Evolutionary conservation across 2,113 vertebrate species (phyloP), one percentile per base, ranked within the genome.

Genomic region (Brevimyrus niger): DNA sequence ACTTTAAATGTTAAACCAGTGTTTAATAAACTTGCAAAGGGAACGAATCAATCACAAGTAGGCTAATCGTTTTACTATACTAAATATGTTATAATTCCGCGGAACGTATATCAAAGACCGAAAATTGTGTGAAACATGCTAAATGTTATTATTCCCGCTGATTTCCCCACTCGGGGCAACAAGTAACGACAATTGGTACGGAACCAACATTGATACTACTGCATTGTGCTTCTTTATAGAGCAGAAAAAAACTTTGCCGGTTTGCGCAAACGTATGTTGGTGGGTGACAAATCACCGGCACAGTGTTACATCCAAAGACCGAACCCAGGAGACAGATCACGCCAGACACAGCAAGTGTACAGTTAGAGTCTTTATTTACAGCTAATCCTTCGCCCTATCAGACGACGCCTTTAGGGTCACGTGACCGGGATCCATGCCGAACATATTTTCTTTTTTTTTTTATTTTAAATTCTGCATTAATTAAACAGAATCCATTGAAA

Each of bases 291-390:
- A 55, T 7, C 53, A 55, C 53, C 53, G 1, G 53, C 53, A 19
- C 51, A 21, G 19, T 53, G 51, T 53, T 53, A 19, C 51, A 53
- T 53, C 53, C 53, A 21, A 55, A 55, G 53, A 21, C 5, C 51
- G 51, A 19, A 53, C 51, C 4, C 51, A 53, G 17, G 80, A 17
- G 55, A 80, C 38, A 86, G 3, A 89, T 19, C 7, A 89, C 48
- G 48, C 13, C 47, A 47, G 27, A 86, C 48, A 8, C 27, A 65
- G 15, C 1, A 15, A 15, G 0, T 21, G 58, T 96, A 96, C 96
- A 96, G 95, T 95, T 96, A 95, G 94, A 96, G 94, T 96, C 93
- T 96, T 96, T 96, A 96, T 96, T 96, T 96, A 96, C 96, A 96
- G 94, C 93, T 95, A 94, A 95, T 94, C 95, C 95, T 94, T 94